phyloP scores from a whole-genome alignment of 2,113 vertebrate genomes.

The Strix uralensis region DNA sequence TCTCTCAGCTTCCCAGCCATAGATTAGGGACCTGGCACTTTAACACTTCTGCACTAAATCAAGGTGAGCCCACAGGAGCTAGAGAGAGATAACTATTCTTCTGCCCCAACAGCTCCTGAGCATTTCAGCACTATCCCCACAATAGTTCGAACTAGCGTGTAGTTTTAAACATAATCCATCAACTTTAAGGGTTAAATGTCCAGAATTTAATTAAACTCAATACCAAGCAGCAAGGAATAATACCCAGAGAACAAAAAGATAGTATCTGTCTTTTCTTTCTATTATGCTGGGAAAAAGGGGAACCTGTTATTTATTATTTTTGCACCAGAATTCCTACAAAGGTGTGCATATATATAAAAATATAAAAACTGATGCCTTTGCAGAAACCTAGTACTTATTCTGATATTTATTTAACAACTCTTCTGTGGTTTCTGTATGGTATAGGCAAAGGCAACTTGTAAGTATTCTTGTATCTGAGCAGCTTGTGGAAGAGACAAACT shows the following conservation, averaged over 20 bases:
- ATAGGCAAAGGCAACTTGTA: background rate
- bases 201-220: constrained; percentile 37
- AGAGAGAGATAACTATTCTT: background rate
- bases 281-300: background rate
- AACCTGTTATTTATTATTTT: background rate
- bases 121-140: background rate
- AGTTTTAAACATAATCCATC: background rate
- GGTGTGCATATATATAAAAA: background rate
- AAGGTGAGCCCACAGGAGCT: background rate
- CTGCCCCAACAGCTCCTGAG: background rate
- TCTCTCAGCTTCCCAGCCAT: background rate
- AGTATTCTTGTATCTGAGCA: background rate
- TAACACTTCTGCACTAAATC: background rate
- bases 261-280: background rate
- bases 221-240: constrained; percentile 5
- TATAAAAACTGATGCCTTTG: background rate
- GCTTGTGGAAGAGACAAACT: background rate
- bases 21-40: background rate
- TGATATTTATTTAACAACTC: background rate
- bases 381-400: background rate
- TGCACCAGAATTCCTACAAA: background rate
- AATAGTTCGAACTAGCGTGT: background rate
- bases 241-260: constrained; percentile 1
- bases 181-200: background rate
- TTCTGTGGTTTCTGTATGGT: background rate